Percentiles rank a stretch among this genome's conserved stretches.
Evolutionary conservation across 2,113 vertebrate species (phyloP).

Genomic region (Natator depressus): DNA sequence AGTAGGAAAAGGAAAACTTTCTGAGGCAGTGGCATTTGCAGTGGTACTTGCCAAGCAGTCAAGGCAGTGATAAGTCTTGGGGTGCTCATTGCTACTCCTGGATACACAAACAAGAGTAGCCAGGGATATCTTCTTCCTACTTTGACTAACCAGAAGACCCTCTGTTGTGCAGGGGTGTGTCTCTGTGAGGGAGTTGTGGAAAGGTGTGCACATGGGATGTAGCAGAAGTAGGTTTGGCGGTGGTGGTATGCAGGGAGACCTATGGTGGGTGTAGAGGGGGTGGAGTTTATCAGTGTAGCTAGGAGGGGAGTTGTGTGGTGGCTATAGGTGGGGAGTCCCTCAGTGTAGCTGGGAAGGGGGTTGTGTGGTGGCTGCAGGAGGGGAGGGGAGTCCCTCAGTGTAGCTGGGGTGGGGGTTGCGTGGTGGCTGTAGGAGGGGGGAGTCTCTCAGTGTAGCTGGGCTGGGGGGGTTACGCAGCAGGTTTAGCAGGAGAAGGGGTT

Average conservation of each 20-base stretch:
- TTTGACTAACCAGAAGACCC: not conserved
- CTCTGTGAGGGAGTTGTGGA: not conserved
- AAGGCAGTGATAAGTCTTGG: not conserved
- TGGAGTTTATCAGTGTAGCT: not conserved
- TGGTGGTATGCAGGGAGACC: not conserved
- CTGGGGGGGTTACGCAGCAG: not conserved
- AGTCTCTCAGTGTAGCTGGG: not conserved
- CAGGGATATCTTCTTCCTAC: not conserved
- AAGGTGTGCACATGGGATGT: not conserved
- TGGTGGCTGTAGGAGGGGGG: not conserved
- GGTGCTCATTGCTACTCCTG: not conserved
- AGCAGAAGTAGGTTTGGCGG: not conserved
- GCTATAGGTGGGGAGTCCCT: not conserved
- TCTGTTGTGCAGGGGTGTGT: not conserved
- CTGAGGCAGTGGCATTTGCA: not conserved
- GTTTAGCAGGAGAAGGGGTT: not conserved
- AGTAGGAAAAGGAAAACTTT: not conserved
- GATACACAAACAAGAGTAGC: not conserved
- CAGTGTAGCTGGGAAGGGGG: not conserved
- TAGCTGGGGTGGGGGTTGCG: not conserved
- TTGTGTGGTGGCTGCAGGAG: not conserved
- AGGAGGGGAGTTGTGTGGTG: not conserved
- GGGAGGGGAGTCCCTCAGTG: not conserved
- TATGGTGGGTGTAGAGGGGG: not conserved
- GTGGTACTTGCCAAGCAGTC: not conserved